Percentiles rank a stretch among this genome's conserved stretches.
Conservation (phyloP, 1,140 invertebrate genomes). For the Chironomus striatipennis region DNA sequence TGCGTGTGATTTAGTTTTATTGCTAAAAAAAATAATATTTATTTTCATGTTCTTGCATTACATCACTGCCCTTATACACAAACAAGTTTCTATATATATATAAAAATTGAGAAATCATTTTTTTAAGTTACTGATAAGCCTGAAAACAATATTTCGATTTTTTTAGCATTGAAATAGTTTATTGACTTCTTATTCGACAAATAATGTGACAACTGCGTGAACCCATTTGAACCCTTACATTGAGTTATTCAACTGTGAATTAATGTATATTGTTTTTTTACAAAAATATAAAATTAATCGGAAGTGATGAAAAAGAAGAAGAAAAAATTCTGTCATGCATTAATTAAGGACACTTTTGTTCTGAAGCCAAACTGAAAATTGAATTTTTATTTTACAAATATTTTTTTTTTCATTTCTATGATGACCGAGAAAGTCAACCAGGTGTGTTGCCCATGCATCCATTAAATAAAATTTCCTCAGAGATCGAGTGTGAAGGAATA, state of each 20-base stretch:
- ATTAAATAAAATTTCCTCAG: neutral
- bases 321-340: neutral
- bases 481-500: neutral
- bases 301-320: neutral
- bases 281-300: neutral
- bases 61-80: too few relatives aligned
- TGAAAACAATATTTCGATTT: neutral
- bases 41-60: too few relatives aligned
- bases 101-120: neutral
- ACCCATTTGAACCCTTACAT: too few relatives aligned
- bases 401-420: neutral
- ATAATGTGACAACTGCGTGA: too few relatives aligned
- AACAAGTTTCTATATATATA: too few relatives aligned
- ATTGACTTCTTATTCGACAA: neutral
- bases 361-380: neutral
- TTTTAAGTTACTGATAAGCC: neutral
- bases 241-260: too few relatives aligned
- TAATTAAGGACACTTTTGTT: conserved; percentile 4
- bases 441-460: neutral
- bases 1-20: too few relatives aligned
- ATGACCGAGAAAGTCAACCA: neutral
- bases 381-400: neutral
- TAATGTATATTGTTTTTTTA: too few relatives aligned
- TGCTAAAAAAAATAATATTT: too few relatives aligned
- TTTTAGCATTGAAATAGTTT: conserved; percentile 11